These are phyloP conservation scores for Borostomias antarcticus DNA, from an alignment of 2,797 vertebrate species.

Conservation along the genomic window DNA sequence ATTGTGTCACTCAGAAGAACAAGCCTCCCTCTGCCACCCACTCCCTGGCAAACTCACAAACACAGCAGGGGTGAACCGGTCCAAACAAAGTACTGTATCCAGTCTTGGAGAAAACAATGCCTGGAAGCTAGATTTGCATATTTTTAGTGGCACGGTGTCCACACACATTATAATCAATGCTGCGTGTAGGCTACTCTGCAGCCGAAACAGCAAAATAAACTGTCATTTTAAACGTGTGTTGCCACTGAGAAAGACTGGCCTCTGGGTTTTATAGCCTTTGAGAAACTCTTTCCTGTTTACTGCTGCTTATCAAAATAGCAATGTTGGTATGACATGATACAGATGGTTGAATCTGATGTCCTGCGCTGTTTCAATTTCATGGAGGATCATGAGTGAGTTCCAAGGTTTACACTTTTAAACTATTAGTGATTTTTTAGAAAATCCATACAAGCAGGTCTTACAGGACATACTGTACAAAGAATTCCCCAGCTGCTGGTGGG, in stretches of 20 bases:
- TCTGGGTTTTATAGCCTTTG: background rate
- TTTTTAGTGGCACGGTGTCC: background rate
- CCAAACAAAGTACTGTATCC: background rate
- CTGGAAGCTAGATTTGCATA: background rate
- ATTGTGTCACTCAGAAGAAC: no score
- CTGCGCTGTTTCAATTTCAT: background rate
- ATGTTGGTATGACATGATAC: background rate
- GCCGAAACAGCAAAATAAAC: no score
- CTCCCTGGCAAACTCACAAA: background rate
- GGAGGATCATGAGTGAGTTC: background rate
- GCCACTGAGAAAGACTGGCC: no score
- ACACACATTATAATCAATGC: background rate
- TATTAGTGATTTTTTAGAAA: background rate
- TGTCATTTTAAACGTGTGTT: background rate
- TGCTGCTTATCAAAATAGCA: no score
- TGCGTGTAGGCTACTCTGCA: no score
- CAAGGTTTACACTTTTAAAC: background rate
- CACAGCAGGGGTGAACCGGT: background rate
- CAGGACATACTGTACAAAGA: background rate
- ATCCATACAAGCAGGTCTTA: background rate
- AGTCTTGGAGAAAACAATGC: background rate
- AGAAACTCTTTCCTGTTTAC: background rate
- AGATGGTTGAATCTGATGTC: background rate
- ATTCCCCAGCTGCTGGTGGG: background rate
- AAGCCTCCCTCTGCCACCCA: background rate